Conservation (phyloP, 2,888 invertebrate species). For the Euplagia quadripunctaria region DNA sequence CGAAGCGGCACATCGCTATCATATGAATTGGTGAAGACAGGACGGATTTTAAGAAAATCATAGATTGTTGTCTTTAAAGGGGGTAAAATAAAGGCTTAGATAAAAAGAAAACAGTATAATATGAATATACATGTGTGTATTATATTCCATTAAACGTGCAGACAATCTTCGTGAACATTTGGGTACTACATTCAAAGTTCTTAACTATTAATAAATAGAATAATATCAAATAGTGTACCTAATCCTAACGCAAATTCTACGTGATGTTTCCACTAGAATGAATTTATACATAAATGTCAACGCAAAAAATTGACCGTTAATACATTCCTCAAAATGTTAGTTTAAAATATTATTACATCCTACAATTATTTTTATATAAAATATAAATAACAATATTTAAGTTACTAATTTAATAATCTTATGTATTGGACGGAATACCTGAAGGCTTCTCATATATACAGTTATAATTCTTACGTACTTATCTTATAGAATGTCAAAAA, state of each 20-base stretch:
- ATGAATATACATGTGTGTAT: background rate
- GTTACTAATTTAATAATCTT: slow-evolving; percentile 26
- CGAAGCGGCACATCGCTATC: background rate
- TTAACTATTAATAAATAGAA: slow-evolving; percentile 6
- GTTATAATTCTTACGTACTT: slow-evolving; percentile 29
- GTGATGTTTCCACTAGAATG: slow-evolving; percentile 12
- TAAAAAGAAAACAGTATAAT: background rate
- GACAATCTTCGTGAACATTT: background rate
- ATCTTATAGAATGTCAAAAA: background rate
- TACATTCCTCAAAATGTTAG: background rate
- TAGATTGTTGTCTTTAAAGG: background rate
- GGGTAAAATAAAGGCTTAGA: background rate
- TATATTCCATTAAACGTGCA: slow-evolving; percentile 3
- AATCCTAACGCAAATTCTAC: slow-evolving; percentile 10
- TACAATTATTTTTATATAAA: background rate
- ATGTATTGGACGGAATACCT: slow-evolving; percentile 79
- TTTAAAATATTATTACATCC: too few species aligned
- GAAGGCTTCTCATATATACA: slow-evolving; percentile 69
- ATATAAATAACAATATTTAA: slow-evolving; percentile 16
- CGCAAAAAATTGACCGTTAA: background rate
- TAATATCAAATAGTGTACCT: slow-evolving; percentile 14
- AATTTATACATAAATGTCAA: slow-evolving; percentile 14
- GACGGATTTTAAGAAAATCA: background rate
- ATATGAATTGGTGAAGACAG: background rate
- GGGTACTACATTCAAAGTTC: background rate